These are phyloP conservation scores for Corvus cornix DNA, from an alignment of 2,113 vertebrate species.

Conservation along the genomic window DNA sequence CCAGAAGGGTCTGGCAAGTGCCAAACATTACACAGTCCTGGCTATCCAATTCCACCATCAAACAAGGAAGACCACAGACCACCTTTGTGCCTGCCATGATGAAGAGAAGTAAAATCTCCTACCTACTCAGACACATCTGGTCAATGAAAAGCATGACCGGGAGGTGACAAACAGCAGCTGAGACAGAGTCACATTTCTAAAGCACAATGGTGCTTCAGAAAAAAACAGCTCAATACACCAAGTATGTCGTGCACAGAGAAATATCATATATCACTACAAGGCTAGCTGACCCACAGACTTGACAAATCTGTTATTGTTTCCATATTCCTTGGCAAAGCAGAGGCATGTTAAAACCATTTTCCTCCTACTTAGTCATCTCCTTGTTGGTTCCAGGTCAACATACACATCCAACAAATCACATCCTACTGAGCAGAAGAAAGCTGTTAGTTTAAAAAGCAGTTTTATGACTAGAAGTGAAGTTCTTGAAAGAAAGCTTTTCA, in stretches of 20 bases:
- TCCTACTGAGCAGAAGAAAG: conserved; percentile 49
- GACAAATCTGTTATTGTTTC: conserved; percentile 60
- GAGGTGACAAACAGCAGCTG: neutral
- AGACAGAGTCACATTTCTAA: neutral
- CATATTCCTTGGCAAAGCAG: conserved; percentile 46
- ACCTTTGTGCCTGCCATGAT: neutral
- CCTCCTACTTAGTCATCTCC: conserved; percentile 56
- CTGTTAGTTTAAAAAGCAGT: conserved; percentile 17
- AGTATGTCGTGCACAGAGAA: neutral
- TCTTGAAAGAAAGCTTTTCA: neutral
- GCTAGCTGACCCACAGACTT: conserved; percentile 24
- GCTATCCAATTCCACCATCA: neutral
- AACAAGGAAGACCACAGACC: neutral
- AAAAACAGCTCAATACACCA: neutral
- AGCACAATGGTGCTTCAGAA: neutral
- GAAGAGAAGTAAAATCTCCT: neutral
- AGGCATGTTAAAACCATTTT: conserved; percentile 56
- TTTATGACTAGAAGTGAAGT: neutral
- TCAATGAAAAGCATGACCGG: neutral
- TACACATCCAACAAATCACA: conserved; percentile 40
- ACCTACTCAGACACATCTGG: neutral
- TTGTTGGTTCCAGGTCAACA: conserved; percentile 48
- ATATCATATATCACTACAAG: conserved; percentile 32
- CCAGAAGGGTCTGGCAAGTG: neutral
- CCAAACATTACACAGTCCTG: neutral